Evolutionary conservation across 2,888 invertebrate genomes (phyloP).

Genomic region (Antheraea yamamai): DNA sequence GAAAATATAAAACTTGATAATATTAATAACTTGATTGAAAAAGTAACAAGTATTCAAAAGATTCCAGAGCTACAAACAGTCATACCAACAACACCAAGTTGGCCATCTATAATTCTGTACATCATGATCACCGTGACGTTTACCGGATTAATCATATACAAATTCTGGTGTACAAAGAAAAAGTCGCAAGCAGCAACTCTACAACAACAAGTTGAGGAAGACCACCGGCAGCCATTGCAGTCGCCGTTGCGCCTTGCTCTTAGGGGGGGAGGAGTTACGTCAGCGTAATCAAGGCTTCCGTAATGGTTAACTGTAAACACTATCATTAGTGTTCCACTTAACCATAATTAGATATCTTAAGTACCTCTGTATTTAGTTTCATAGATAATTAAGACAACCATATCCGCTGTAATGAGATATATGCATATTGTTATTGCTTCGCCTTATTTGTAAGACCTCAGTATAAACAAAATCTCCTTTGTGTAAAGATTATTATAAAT

Average conservation of each 20-base stretch:
- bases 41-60: neutral
- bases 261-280: conserved; percentile 4
- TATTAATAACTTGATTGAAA: neutral
- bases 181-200: neutral
- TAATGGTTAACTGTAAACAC: conserved; percentile 5
- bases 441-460: neutral
- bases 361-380: no score
- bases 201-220: neutral
- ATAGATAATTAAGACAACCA: neutral
- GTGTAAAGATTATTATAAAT: neutral
- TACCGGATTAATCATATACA: neutral
- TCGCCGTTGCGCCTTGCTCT: neutral
- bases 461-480: no score
- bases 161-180: neutral
- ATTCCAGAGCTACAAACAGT: neutral
- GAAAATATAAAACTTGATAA: conserved; percentile 2
- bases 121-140: neutral
- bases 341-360: no score
- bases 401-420: neutral
- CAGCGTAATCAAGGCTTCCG: neutral
- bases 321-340: neutral
- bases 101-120: neutral
- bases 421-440: neutral
- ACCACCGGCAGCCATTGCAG: neutral
- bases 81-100: neutral